Evolutionary conservation across 2,888 invertebrate genomes (phyloP).

Genomic region (Melangyna quadrimaculata): DNA sequence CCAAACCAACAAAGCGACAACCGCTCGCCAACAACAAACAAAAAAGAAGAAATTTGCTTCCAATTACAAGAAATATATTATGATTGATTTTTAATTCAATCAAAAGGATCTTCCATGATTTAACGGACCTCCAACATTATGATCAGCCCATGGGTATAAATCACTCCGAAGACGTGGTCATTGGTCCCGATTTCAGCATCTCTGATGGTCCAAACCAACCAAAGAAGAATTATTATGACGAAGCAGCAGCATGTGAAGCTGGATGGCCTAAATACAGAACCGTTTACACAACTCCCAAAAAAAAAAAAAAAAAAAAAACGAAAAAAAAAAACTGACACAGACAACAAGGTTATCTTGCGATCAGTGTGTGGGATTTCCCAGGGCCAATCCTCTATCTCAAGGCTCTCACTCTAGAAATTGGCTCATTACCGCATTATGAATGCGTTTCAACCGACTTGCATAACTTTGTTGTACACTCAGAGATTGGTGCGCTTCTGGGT

Average conservation of each 20-base stretch:
- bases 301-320: not conserved
- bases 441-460: conserved; percentile 58
- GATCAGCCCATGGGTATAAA: conserved; percentile 48
- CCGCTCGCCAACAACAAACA: not conserved
- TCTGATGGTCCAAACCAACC: not conserved
- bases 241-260: conserved; percentile 15
- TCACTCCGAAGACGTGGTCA: conserved; percentile 47
- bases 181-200: conserved; percentile 61
- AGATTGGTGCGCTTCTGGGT: conserved; percentile 58
- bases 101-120: conserved; percentile 34
- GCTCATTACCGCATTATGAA: conserved; percentile 67
- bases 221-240: conserved; percentile 54
- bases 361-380: conserved; percentile 60
- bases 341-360: conserved; percentile 46
- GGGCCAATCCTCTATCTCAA: conserved; percentile 40
- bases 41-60: not conserved
- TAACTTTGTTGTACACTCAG: conserved; percentile 41
- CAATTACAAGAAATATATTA: conserved; percentile 51
- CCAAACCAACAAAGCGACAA: not conserved
- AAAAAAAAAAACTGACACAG: not conserved
- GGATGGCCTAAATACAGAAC: conserved; percentile 29
- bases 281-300: conserved; percentile 22
- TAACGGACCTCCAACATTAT: conserved; percentile 58
- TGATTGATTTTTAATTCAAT: conserved; percentile 62
- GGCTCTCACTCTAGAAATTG: conserved; percentile 60